A percentile compares a stretch with the other conserved stretches of the same genome.
phyloP scores from a whole-genome alignment of 2,113 vertebrate genomes.

The Psittacula cyanocephala region DNA sequence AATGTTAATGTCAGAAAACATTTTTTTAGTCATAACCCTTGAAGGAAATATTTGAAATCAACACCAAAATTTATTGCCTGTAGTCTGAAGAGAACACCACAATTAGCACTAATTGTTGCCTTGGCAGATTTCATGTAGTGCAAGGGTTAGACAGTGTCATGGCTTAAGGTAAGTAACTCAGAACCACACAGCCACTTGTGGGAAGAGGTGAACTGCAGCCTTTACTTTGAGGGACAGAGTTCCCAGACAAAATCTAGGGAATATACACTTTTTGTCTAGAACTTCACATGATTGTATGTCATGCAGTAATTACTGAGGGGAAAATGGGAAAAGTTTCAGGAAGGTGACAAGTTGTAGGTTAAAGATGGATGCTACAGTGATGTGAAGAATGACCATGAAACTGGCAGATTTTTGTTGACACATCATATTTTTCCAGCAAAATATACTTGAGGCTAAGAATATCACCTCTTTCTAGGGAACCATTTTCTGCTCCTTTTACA shows the following conservation, averaged over 20 bases:
- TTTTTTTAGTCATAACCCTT: neutral
- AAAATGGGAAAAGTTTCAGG: neutral
- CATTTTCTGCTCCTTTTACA: neutral
- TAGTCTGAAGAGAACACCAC: neutral
- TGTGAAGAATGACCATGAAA: neutral
- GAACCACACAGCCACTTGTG: neutral
- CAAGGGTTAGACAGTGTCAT: neutral
- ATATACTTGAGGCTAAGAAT: neutral
- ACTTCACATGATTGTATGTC: neutral
- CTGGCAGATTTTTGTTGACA: neutral
- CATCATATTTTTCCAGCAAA: neutral
- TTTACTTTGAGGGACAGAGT: neutral
- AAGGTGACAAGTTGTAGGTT: neutral
- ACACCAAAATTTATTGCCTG: neutral
- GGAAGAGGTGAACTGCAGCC: neutral
- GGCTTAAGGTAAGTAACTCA: neutral
- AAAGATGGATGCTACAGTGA: neutral
- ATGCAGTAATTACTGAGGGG: neutral
- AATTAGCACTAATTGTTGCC: neutral
- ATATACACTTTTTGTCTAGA: neutral
- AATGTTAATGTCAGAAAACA: neutral
- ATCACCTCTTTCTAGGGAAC: neutral
- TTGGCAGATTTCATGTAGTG: neutral
- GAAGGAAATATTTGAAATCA: neutral
- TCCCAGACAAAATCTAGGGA: rapidly evolving